Evolutionary conservation across 2,797 vertebrate genomes (phyloP).

Genomic region (Taeniopygia guttata): DNA sequence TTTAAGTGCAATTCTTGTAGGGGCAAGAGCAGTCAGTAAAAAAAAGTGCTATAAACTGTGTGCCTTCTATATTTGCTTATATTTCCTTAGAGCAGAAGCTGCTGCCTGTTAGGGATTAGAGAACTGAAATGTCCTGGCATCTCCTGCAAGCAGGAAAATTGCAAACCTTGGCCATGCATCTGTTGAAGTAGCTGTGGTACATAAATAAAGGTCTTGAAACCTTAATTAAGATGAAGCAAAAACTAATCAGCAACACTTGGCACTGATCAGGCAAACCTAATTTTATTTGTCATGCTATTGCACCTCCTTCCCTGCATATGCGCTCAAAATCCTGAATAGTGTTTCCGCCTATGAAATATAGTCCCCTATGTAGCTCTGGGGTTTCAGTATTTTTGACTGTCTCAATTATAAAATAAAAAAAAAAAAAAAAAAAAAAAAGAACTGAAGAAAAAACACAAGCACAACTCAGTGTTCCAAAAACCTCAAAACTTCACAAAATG

Average conservation of each 20-base stretch:
- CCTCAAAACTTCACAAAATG: background rate
- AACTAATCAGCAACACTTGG: background rate
- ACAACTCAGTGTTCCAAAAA: background rate
- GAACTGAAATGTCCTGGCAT: background rate
- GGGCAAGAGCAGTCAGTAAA: background rate
- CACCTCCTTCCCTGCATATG: background rate
- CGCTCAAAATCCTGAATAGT: background rate
- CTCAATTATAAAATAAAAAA: background rate
- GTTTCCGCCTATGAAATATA: background rate
- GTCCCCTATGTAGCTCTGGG: background rate
- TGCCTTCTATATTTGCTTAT: background rate
- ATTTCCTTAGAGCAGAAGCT: background rate
- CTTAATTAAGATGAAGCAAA: background rate
- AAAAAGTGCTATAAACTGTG: background rate
- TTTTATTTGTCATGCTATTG: background rate
- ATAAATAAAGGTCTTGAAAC: background rate
- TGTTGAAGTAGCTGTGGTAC: background rate
- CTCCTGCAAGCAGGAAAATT: background rate
- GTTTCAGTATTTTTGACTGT: background rate
- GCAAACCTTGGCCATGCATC: background rate
- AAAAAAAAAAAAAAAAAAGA: background rate
- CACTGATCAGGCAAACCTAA: background rate
- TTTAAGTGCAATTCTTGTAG: background rate
- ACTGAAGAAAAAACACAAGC: background rate
- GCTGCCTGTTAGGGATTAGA: background rate